Evolutionary conservation across 2,113 vertebrate species (phyloP).

Genomic region (Galeopterus variegatus): DNA sequence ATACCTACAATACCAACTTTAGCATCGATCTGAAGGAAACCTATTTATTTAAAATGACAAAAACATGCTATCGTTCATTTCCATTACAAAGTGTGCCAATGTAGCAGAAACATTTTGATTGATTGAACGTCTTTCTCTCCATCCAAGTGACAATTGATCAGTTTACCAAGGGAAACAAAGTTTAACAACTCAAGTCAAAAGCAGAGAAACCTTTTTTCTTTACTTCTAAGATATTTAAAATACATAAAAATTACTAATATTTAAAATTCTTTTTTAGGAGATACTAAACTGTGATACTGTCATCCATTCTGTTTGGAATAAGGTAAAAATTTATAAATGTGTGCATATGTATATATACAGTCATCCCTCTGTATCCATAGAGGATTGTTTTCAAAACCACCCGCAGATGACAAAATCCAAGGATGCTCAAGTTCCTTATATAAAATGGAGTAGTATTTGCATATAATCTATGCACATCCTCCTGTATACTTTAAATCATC

Average conservation of each 20-base stretch:
- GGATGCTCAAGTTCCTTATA: no score
- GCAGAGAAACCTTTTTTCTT: conserved; percentile 33
- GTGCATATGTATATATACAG: not conserved
- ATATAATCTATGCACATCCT: no score
- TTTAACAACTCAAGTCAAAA: conserved; percentile 63
- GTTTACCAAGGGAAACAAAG: conserved; percentile 52
- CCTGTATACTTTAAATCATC: no score
- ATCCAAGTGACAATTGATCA: conserved; percentile 58
- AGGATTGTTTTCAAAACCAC: no score
- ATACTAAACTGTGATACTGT: not conserved
- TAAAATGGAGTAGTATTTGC: no score
- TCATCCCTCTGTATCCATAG: no score
- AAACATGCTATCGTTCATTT: conserved; percentile 83
- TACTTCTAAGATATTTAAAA: conserved; percentile 21
- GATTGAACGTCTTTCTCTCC: conserved; percentile 66
- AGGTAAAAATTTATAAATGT: not conserved
- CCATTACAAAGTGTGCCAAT: conserved; percentile 76
- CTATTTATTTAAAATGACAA: conserved; percentile 74
- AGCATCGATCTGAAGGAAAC: conserved; percentile 74
- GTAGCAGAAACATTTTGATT: conserved; percentile 69
- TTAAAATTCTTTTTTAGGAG: conserved; percentile 56
- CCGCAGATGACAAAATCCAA: no score
- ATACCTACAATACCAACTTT: conserved; percentile 58
- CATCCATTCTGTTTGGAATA: conserved; percentile 25
- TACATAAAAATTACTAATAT: conserved; percentile 24